Evolutionary conservation across 2,888 invertebrate species (phyloP), one percentile per base, ranked within the genome.

Genomic region (Andricus curvator): DNA sequence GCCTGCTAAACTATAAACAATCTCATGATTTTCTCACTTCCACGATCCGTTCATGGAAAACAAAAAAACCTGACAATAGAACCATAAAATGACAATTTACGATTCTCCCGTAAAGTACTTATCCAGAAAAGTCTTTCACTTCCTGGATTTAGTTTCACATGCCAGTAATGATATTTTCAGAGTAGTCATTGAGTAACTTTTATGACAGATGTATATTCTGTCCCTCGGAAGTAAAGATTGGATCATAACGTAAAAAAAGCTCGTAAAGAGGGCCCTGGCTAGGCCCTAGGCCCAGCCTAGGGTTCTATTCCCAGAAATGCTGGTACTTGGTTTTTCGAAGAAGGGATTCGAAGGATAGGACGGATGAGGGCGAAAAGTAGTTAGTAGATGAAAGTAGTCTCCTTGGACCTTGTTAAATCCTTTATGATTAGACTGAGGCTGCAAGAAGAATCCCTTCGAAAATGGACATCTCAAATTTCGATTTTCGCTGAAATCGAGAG

Each of bases 181-280:
- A 11, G 22, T 60, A 8, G 56, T 60, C n/a, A 20, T 51, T 20
- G 48, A 70, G 29, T 17, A 1, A 15, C 51, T 51, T 74, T 56
- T 33, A 74, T 74, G 13, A 20, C 20, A n/a, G 33, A n/a, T 64
- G 15, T 33, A 56, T 29, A 29, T 56, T 17, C 15, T 33, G 25
- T 33, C 33, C n/a, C 51, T n/a, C 33, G 29, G n/a, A n/a, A 74
- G 56, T 74, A 74, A 70, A 70, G 29, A 70, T 70, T 70, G 70
- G 33, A 70, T 70, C 48, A 70, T 70, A n/a, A n/a, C 33, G 33
- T 29, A 70, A 70, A 70, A 70, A 70, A 70, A 70, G 70, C 51
- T 70, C 51, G 29, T 29, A 51, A 70, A 70, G 8, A 70, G 48
- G 51, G 29, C 25, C 51, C 70, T 68, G 44, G 0, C 41, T 41